Evolutionary conservation across 2,113 vertebrate genomes (phyloP), one percentile per base, ranked within the genome.

Genomic region (Rhadina sibilatrix): DNA sequence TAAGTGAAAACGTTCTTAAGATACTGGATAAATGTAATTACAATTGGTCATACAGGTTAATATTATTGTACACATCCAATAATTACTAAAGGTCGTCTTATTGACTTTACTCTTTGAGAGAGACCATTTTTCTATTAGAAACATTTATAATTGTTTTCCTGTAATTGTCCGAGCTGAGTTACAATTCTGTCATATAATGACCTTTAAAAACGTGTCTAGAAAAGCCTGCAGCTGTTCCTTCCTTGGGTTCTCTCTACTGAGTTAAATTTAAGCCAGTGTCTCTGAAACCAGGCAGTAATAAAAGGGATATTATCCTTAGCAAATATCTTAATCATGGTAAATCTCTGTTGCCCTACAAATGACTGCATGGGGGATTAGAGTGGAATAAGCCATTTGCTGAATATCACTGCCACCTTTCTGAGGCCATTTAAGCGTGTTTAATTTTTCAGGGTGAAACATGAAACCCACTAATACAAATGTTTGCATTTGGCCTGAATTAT

Each of bases 311-410:
- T 96, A 96, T 96, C 95, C 94, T 96, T 87, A 94, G 92, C 94
- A 96, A 96, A 96, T 97, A 97, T 97, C 96, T 96, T 96, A 96
- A 97, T 97, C 96, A 84, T 1, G 65, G 88, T 89, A 97, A 96
- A 96, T 96, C 96, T 97, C 94, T 94, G 93, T 93, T 96, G 95
- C 96, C 96, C 96, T 96, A 96, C 93, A 96, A 96, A 96, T 96
- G 96, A 95, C 96, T 96, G 96, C 90, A 79, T 10, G 30, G 85
- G 76, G 96, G 95, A 96, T 96, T 96, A 96, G 64, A 90, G 76
- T 31, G 64, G 90, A 96, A 90, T 57, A 94, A 97, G 94, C 94
- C 96, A 96, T 96, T 97, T 97, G 96, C 95, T 94, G 96, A 96
- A 96, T 97, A 94, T 97, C 96, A 97, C 95, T 87, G 92, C 93